These are phyloP conservation scores for Cichlasoma orientale DNA, from an alignment of 2,797 vertebrate genomes.

Conservation along the genomic window DNA sequence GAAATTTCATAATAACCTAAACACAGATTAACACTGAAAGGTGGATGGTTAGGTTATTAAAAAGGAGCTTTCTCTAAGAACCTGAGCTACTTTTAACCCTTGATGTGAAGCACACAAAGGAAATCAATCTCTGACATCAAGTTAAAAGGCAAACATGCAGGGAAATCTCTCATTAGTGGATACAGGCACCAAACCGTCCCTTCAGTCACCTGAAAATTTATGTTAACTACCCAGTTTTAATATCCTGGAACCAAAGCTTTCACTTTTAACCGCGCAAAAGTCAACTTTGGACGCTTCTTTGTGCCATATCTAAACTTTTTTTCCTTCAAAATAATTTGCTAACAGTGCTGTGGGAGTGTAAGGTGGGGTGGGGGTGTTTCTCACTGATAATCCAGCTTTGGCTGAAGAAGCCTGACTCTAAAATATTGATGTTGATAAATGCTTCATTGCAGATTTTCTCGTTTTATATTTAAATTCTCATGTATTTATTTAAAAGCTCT, in stretches of 20 bases:
- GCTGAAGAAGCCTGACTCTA: background rate
- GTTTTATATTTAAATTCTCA: background rate
- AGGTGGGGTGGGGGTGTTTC: background rate
- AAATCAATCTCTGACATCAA: background rate
- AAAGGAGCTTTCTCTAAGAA: slow-evolving; percentile 17
- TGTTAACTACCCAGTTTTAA: background rate
- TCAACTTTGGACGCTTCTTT: too few relatives aligned
- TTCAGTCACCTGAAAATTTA: background rate
- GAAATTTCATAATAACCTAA: background rate
- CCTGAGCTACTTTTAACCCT: slow-evolving; percentile 47
- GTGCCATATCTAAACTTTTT: background rate
- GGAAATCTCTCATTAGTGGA: background rate
- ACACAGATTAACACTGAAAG: background rate
- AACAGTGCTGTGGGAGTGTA: background rate
- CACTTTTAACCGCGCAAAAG: background rate
- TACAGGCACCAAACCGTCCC: background rate
- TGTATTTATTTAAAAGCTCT: background rate
- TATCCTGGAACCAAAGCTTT: background rate
- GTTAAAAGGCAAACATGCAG: background rate
- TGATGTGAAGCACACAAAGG: background rate
- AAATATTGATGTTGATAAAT: background rate
- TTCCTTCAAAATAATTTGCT: background rate
- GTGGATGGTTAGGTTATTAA: slow-evolving; percentile 3
- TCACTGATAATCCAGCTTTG: background rate
- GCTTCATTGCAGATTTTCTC: background rate